Percentiles rank a stretch among this genome's conserved stretches.
These are phyloP conservation scores for Garrulus glandarius DNA, from an alignment of 2,797 vertebrate species.

Conservation along the genomic window DNA sequence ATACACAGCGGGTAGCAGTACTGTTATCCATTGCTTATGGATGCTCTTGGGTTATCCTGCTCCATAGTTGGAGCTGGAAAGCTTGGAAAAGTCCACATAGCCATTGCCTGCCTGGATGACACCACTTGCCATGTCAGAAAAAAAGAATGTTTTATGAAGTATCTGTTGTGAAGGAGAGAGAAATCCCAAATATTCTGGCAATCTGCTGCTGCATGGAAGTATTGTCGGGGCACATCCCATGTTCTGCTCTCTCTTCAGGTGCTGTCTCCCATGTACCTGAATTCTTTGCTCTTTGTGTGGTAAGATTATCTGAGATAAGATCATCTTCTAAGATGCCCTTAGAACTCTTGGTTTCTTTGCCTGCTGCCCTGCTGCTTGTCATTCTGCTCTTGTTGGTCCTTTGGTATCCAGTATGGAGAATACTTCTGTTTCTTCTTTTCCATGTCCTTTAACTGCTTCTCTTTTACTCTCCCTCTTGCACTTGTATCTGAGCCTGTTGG, in stretches of 20 bases:
- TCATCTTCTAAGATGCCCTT: not conserved
- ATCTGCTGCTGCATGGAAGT: not conserved
- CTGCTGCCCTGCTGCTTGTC: not conserved
- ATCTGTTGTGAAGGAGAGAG: not conserved
- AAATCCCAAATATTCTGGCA: not conserved
- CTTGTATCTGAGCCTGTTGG: not conserved
- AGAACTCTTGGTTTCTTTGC: not conserved
- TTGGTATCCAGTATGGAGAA: not conserved
- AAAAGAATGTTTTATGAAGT: not conserved
- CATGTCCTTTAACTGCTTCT: not conserved
- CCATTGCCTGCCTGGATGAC: too few relatives aligned
- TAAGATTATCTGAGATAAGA: not conserved
- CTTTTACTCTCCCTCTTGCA: not conserved
- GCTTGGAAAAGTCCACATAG: not conserved
- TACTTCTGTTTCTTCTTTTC: not conserved
- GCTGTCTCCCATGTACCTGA: not conserved
- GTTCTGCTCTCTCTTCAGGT: not conserved
- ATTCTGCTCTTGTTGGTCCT: not conserved
- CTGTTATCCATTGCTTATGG: not conserved
- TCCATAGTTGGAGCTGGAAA: not conserved
- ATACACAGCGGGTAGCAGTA: not conserved
- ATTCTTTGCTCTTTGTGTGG: not conserved
- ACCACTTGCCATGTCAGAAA: not conserved
- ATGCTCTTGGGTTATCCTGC: not conserved
- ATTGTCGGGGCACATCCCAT: not conserved